Percentiles rank a stretch among this genome's conserved stretches.
Conservation (phyloP, 1,140 invertebrate genomes). For the Bathynomus jamesi region DNA sequence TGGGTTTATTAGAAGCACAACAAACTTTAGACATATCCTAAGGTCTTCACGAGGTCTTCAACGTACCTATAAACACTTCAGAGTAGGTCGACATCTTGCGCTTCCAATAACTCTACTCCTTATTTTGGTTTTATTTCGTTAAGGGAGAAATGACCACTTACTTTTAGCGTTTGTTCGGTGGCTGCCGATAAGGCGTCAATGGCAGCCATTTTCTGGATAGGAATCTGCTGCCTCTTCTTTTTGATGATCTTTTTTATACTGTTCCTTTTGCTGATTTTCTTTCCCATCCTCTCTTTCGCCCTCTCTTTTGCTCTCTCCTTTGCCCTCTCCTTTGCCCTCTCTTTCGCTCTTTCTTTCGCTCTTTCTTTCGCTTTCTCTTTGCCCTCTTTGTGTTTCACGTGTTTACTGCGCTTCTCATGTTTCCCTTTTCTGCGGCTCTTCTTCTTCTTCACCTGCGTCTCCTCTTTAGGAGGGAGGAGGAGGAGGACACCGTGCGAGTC, state of each 20-base stretch:
- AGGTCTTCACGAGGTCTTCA: no score
- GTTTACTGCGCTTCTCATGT: conserved; percentile 24
- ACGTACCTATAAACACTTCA: no score
- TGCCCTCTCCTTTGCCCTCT: conserved; percentile 29
- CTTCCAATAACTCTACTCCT: no score
- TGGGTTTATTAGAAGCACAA: no score
- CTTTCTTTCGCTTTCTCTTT: conserved; percentile 24
- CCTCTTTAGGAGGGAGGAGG: conserved; percentile 19
- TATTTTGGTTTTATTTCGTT: no score
- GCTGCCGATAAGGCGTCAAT: conserved; percentile 66
- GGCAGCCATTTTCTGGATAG: conserved; percentile 52
- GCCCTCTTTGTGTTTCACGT: conserved; percentile 26
- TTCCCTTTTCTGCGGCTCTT: conserved; percentile 28
- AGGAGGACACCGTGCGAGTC: conserved; percentile 43
- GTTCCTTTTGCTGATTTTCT: conserved; percentile 5
- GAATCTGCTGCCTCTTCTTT: conserved; percentile 48
- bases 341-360: conserved; percentile 21
- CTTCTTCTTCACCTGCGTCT: conserved; percentile 27
- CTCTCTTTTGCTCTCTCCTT: not conserved
- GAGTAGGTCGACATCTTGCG: no score
- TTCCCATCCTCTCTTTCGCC: not conserved
- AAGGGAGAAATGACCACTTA: conserved; percentile 41
- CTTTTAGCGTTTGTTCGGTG: conserved; percentile 71
- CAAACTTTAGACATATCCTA: no score
- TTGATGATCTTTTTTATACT: conserved; percentile 48